Evolutionary conservation across 2,888 invertebrate species (phyloP), one percentile per base, ranked within the genome.

Genomic region (Leuctra nigra): DNA sequence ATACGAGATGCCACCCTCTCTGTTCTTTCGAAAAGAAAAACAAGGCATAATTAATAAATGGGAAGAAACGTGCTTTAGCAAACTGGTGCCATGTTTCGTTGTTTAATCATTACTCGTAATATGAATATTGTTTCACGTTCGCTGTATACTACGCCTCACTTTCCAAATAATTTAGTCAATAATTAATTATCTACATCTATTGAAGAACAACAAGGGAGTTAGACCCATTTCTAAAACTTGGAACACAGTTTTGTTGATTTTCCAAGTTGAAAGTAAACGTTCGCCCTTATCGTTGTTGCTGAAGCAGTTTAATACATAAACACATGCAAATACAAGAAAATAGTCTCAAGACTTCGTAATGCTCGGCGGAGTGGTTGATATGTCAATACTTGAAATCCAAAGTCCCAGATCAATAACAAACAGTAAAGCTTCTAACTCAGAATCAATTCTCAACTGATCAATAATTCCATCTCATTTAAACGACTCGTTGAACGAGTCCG

Each of bases 231-330:
- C 33, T 33, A 18, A 33, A 33, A 50, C 50, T 50, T 50, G 3
- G 50, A 50, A 33, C 20, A 18, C 50, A 50, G 29, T 50, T 50
- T 33, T 33, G 50, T 50, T 50, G 33, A 44, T 44, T 44, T 44
- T 20, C n/a, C 44, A 50, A 50, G 33, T 33, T 50, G 33, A 33
- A 41, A 50, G 50, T 50, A 29, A 50, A 50, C 50, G 33, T 48
- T 33, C 33, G 13, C 18, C 50, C 16, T 35, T 48, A 6, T 18
- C 41, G 18, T 33, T 50, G 50, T n/a, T 20, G 9, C 13, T 22
- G 33, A 50, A 20, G 7, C 50, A 33, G 33, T 50, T 50, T 35
- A 29, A 20, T 50, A 50, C 33, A 50, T 50, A 50, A 50, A 50
- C 33, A 50, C 33, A 29, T 29, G 33, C 18, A 33, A 50, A 50